These are phyloP conservation scores for Macropus fuliginosus DNA, from an alignment of 2,797 vertebrate species.

Conservation along the genomic window DNA sequence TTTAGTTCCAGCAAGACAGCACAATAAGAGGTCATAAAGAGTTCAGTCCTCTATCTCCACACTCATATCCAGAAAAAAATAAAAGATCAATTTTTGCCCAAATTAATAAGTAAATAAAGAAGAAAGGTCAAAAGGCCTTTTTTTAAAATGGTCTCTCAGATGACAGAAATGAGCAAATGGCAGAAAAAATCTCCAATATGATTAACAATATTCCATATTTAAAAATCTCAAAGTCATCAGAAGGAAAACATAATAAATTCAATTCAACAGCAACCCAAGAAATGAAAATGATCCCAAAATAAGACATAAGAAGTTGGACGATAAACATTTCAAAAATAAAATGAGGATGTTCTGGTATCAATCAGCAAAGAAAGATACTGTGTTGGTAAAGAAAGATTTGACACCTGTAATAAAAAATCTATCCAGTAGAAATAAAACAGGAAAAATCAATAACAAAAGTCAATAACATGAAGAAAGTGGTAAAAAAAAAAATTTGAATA, in stretches of 20 bases:
- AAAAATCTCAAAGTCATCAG: neutral
- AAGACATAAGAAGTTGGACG: neutral
- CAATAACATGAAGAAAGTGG: neutral
- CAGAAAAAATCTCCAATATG: neutral
- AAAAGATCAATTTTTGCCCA: neutral
- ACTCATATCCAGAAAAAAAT: neutral
- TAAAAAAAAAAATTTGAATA: neutral
- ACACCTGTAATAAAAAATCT: neutral
- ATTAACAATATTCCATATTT: neutral
- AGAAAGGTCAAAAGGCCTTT: neutral
- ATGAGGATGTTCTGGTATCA: neutral
- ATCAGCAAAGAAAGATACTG: neutral
- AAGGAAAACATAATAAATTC: neutral
- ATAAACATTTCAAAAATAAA: neutral
- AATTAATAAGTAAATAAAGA: neutral
- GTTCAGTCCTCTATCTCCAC: neutral
- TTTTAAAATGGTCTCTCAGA: neutral
- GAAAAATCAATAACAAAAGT: neutral
- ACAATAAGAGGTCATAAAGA: neutral
- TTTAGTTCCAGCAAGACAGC: neutral
- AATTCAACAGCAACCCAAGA: neutral
- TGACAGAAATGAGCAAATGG: neutral
- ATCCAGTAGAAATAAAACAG: neutral
- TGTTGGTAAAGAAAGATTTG: neutral
- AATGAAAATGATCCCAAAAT: neutral